A percentile compares a stretch with the other conserved stretches of the same genome.
Evolutionary conservation across 1,140 invertebrate genomes (phyloP).

Genomic region (Trachymyrmex cornetzi): DNA sequence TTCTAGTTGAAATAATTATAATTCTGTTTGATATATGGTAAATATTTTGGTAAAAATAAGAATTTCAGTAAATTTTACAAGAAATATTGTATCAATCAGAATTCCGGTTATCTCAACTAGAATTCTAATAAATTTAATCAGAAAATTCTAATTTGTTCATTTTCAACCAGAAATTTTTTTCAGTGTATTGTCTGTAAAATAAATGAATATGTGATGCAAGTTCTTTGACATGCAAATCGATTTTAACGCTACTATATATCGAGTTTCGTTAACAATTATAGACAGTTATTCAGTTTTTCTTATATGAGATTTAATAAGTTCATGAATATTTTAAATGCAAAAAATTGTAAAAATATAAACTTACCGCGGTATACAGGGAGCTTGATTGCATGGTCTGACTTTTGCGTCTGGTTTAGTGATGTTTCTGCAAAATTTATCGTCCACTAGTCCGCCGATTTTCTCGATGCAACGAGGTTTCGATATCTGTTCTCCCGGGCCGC

Average conservation of each 20-base stretch:
- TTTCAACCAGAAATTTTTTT: neutral
- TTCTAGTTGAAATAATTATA: no score
- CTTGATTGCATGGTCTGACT: constrained; percentile 79
- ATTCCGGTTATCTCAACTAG: no score
- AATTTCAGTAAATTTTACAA: no score
- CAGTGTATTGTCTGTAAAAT: neutral
- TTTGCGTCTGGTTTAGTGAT: constrained; percentile 75
- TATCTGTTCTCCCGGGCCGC: constrained; percentile 87
- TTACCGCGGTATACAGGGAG: constrained; percentile 79
- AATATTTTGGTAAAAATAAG: no score
- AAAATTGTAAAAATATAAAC: neutral
- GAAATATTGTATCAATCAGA: no score
- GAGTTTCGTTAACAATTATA: no score
- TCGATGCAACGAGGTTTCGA: constrained; percentile 81
- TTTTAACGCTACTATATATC: neutral
- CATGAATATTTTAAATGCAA: neutral
- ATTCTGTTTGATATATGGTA: no score
- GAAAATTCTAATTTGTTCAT: no score
- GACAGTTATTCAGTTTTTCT: neutral
- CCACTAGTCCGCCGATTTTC: constrained; percentile 78
- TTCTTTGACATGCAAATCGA: neutral
- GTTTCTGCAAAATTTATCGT: constrained; percentile 78
- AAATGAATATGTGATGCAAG: neutral
- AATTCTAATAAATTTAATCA: no score
- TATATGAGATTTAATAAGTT: neutral